Evolutionary conservation across 2,888 invertebrate genomes (phyloP).

Genomic region (Lasioglossum leucozonium): DNA sequence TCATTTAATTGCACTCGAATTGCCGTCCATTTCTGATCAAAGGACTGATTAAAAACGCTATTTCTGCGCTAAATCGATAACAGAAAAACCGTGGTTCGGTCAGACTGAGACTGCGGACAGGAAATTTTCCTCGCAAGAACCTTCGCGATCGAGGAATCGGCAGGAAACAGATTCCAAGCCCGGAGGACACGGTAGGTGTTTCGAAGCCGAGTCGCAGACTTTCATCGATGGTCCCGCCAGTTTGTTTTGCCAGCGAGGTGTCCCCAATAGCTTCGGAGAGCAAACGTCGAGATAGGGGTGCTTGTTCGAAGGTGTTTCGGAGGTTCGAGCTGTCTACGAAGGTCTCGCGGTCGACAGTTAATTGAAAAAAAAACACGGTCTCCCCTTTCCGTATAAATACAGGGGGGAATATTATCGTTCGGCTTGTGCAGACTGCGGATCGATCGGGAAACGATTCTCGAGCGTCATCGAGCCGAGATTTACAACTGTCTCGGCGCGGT

Average conservation of each 20-base stretch:
- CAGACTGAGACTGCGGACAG: background rate
- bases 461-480: background rate
- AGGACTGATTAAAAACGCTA: too few relatives aligned
- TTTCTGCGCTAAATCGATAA: too few relatives aligned
- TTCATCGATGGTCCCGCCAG: constrained; percentile 11
- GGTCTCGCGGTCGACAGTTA: background rate
- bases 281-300: background rate
- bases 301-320: constrained; percentile 1
- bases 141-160: background rate
- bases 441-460: background rate
- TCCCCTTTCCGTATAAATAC: background rate
- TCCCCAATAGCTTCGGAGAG: too few relatives aligned
- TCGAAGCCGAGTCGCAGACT: constrained; percentile 7
- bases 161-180: background rate
- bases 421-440: background rate
- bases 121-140: background rate
- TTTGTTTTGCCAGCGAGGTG: constrained; percentile 24
- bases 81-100: too few relatives aligned
- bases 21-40: too few relatives aligned
- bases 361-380: constrained; percentile 4
- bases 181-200: constrained; percentile 1
- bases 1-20: too few relatives aligned
- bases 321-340: background rate
- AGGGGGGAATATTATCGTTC: background rate
- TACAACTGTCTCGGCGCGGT: background rate